phyloP scores from a whole-genome alignment of 2,888 invertebrate species.

The Melangyna quadrimaculata region DNA sequence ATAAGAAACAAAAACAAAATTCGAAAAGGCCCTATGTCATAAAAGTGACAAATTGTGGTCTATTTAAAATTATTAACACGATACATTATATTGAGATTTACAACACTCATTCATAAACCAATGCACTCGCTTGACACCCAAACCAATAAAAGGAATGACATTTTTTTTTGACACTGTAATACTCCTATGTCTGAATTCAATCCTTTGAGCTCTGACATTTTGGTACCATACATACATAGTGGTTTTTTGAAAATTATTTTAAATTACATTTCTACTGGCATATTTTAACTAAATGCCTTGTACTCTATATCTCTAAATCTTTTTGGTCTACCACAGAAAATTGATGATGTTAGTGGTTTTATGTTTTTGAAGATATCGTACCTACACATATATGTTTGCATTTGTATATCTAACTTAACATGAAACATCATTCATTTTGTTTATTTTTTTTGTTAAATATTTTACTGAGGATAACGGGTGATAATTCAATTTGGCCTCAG shows the following conservation, averaged over 20 bases:
- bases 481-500: slow-evolving; percentile 12
- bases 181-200: not conserved
- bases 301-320: not conserved
- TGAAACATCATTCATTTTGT: not conserved
- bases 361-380: not conserved
- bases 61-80: slow-evolving; percentile 67
- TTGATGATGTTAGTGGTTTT: slow-evolving; percentile 66
- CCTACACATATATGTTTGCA: not conserved
- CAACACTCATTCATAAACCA: slow-evolving; percentile 4
- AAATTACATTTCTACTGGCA: slow-evolving; percentile 14
- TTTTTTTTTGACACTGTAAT: slow-evolving; percentile 47
- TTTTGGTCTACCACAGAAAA: slow-evolving; percentile 41
- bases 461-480: not conserved
- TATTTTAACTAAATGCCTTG: not conserved
- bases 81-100: slow-evolving; percentile 32
- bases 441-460: not conserved
- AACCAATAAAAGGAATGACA: slow-evolving; percentile 19
- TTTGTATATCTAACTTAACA: not conserved
- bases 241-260: slow-evolving; percentile 55
- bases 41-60: slow-evolving; percentile 62
- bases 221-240: too few relatives aligned
- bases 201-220: too few relatives aligned
- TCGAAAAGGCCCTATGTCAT: slow-evolving; percentile 4
- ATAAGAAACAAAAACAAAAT: not conserved
- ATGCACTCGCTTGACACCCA: not conserved